phyloP scores from a whole-genome alignment of 2,888 invertebrate genomes.

The Elysia crispata region DNA sequence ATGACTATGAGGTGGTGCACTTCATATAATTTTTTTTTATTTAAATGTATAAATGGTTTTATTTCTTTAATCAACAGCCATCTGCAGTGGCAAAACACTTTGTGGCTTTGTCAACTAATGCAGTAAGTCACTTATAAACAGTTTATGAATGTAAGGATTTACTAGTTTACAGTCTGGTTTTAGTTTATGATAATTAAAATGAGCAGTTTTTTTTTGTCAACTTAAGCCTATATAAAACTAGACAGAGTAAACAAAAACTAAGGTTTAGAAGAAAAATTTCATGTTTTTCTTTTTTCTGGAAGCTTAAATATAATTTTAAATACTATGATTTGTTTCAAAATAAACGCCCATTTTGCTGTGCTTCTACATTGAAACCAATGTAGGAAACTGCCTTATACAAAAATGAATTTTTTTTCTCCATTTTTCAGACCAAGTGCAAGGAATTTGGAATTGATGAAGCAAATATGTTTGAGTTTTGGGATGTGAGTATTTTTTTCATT shows the following conservation, averaged over 20 bases:
- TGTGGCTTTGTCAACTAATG: constrained; percentile 98
- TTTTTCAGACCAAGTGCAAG: constrained; percentile 86
- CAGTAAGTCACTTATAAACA: constrained; percentile 72
- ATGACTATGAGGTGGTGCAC: no score
- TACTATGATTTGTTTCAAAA: no score
- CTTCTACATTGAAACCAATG: no score
- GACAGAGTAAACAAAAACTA: no score
- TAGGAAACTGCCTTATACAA: no score
- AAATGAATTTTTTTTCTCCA: not conserved
- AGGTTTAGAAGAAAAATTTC: no score
- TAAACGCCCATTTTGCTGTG: no score
- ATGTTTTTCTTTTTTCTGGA: no score
- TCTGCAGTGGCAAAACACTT: constrained; percentile 95
- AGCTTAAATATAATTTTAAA: no score
- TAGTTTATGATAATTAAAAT: no score
- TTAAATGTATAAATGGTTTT: not conserved
- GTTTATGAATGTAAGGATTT: not conserved
- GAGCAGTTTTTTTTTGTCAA: no score
- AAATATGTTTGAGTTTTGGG: constrained; percentile 99
- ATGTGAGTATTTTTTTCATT: constrained; percentile 80
- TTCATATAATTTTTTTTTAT: not conserved
- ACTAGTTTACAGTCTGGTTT: not conserved
- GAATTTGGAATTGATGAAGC: constrained; percentile 97
- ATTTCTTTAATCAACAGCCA: constrained; percentile 66
- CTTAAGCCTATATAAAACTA: no score